Evolutionary conservation across 2,888 invertebrate genomes (phyloP).

Genomic region (Cheiracanthium punctorium): DNA sequence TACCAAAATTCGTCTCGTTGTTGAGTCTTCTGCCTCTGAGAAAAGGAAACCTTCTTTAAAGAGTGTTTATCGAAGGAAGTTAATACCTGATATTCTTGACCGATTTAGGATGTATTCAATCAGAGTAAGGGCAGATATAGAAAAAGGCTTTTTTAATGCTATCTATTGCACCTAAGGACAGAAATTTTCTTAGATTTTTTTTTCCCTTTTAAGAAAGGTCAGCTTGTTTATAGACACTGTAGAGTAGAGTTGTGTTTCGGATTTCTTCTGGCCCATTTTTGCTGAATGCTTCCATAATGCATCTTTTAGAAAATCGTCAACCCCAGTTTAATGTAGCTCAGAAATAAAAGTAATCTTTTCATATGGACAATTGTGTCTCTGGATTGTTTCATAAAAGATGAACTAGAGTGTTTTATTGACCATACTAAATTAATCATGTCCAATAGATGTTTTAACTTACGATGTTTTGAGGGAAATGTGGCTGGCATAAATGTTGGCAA

Average conservation of each 20-base stretch:
- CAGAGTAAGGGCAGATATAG: slow-evolving; percentile 6
- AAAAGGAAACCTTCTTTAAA: slow-evolving; percentile 28
- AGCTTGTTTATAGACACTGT: slow-evolving; percentile 14
- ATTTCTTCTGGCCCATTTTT: slow-evolving; percentile 22
- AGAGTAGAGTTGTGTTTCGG: slow-evolving; percentile 17
- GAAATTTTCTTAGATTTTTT: slow-evolving; percentile 2
- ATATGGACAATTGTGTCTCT: slow-evolving; percentile 24
- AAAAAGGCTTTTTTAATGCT: slow-evolving; percentile 36
- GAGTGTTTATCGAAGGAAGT: slow-evolving; percentile 10
- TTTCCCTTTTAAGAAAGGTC: not conserved
- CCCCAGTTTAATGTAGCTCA: slow-evolving; percentile 4
- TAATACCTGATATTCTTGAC: slow-evolving; percentile 36
- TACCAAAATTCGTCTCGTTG: slow-evolving; percentile 13
- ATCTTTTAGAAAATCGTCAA: slow-evolving; percentile 14
- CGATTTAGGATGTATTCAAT: slow-evolving; percentile 23
- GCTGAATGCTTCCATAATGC: slow-evolving; percentile 15
- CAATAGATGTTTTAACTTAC: slow-evolving; percentile 27
- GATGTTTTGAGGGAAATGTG: slow-evolving; percentile 25
- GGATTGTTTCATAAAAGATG: slow-evolving; percentile 7
- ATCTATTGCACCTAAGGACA: slow-evolving; percentile 1
- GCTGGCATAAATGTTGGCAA: slow-evolving; percentile 16
- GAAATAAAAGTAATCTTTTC: slow-evolving; percentile 17
- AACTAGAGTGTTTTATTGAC: slow-evolving; percentile 23
- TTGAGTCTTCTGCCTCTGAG: slow-evolving; percentile 18
- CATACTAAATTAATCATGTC: slow-evolving; percentile 9